Evolutionary conservation across 2,113 vertebrate genomes (phyloP).

Genomic region (Gorsachius goisagi): DNA sequence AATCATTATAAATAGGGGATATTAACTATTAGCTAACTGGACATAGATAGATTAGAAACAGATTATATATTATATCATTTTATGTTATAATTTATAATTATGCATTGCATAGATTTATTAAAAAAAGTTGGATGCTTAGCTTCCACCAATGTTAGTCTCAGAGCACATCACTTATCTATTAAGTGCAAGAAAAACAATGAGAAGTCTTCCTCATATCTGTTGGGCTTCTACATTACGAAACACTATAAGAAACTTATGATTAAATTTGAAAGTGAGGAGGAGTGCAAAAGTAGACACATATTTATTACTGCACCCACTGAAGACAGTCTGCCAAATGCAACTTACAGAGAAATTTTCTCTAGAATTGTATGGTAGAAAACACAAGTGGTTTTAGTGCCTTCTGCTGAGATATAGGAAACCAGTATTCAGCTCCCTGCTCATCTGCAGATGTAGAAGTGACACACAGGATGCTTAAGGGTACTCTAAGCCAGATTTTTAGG

Average conservation of each 20-base stretch:
- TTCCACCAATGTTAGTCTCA: not conserved
- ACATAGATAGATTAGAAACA: not conserved
- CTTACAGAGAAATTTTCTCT: not conserved
- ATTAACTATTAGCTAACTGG: not conserved
- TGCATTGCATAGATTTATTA: not conserved
- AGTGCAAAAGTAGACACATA: not conserved
- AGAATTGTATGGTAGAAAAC: not conserved
- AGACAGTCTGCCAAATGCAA: not conserved
- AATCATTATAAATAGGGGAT: not conserved
- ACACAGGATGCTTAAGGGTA: not conserved
- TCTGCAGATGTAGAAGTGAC: not conserved
- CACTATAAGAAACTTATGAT: not conserved
- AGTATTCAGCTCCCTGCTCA: not conserved
- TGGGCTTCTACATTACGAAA: not conserved
- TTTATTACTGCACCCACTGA: not conserved
- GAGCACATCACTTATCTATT: not conserved
- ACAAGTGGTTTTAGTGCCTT: not conserved
- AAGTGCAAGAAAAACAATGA: not conserved
- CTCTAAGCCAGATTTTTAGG: not conserved
- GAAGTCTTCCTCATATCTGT: not conserved
- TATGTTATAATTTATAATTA: not conserved
- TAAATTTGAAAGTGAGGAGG: not conserved
- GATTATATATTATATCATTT: not conserved
- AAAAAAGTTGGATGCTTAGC: not conserved
- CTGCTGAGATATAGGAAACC: not conserved